A percentile compares a stretch with the other conserved stretches of the same genome.
Conservation (phyloP, 2,888 invertebrate genomes). For the Carabus problematicus region DNA sequence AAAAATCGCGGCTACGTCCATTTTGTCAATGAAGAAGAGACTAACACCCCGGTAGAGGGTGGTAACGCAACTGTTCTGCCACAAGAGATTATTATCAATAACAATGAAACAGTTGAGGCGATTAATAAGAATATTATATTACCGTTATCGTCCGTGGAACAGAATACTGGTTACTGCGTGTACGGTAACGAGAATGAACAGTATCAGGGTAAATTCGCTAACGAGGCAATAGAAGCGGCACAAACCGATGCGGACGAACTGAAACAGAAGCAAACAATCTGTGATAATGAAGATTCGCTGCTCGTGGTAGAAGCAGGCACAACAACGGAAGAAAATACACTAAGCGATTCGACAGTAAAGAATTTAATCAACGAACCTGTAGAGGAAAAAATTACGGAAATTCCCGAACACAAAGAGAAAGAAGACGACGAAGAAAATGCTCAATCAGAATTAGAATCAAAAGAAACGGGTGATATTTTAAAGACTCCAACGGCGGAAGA, state of each 20-base stretch:
- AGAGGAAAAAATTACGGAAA: constrained; percentile 43
- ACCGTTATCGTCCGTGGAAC: constrained; percentile 48
- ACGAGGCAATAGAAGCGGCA: constrained; percentile 53
- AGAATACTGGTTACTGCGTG: constrained; percentile 56
- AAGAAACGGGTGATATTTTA: constrained; percentile 19
- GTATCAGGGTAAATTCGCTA: constrained; percentile 48
- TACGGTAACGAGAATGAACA: constrained; percentile 49
- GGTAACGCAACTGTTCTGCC: constrained; percentile 54
- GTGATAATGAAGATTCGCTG: constrained; percentile 66
- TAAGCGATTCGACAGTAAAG: constrained; percentile 59
- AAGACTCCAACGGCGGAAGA: constrained; percentile 34
- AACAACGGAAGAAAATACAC: constrained; percentile 68
- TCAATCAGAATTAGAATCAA: no score
- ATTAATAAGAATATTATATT: constrained; percentile 58
- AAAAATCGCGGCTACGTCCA: constrained; percentile 73
- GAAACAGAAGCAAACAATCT: constrained; percentile 52
- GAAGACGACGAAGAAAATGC: constrained; percentile 24
- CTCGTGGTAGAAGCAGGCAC: constrained; percentile 64
- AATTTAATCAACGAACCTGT: constrained; percentile 53
- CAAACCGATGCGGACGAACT: constrained; percentile 51
- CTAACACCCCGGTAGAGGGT: constrained; percentile 54
- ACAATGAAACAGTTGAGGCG: constrained; percentile 45
- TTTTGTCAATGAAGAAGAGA: constrained; percentile 65
- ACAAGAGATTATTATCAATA: constrained; percentile 45
- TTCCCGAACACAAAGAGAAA: constrained; percentile 22